phyloP scores from a whole-genome alignment of 2,797 vertebrate species.

The Diceros bicornis region DNA sequence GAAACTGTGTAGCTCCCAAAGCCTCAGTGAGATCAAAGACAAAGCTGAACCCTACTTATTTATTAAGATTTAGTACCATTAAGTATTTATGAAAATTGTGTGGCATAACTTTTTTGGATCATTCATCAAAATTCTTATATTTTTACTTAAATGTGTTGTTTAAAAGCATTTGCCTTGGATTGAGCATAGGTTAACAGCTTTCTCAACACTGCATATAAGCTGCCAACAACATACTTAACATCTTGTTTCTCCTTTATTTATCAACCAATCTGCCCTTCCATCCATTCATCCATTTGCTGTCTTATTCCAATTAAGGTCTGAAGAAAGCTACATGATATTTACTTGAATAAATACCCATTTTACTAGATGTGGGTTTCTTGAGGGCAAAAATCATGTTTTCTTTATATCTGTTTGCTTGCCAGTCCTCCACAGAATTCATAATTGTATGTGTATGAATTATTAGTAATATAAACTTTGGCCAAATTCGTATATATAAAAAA shows the following conservation, averaged over 20 bases:
- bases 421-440: neutral
- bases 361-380: neutral
- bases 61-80: conserved; percentile 15
- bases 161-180: neutral
- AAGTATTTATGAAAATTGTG: neutral
- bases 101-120: neutral
- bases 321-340: neutral
- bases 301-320: neutral
- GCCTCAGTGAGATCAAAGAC: neutral
- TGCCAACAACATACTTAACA: neutral
- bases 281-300: neutral
- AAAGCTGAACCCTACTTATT: neutral
- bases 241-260: neutral
- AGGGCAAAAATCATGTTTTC: neutral
- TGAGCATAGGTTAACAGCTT: neutral
- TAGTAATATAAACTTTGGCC: neutral
- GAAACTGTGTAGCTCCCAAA: neutral
- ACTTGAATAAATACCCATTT: neutral
- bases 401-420: neutral
- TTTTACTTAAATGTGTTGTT: neutral
- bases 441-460: neutral
- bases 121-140: neutral
- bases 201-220: neutral
- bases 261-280: neutral
- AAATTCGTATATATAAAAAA: conserved; percentile 1